Base-by-base conservation (phyloP, 2,888 invertebrate species). In the Dendrolimus houi region DNA sequence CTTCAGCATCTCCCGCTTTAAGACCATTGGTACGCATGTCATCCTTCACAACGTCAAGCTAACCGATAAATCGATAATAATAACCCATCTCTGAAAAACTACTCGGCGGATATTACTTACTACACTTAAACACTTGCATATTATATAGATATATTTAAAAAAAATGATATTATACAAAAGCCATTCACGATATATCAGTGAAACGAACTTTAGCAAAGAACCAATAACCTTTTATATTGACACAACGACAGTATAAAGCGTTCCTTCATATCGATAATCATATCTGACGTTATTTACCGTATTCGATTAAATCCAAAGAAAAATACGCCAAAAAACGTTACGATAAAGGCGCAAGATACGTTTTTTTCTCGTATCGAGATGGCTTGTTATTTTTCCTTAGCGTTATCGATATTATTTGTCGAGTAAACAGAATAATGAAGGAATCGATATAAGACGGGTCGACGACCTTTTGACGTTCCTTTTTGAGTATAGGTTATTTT, bases 331-430 rank as follows among this genome's bases (percentile, higher is more conserved):
- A 83, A 81, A 84, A 83, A 78, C 74, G 71, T 71, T 64, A 75
- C 72, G 80, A 85, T 82, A 84, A 85, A 62, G 58, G 60, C 63
- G 62, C 60, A 68, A 71, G 78, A 78, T 78, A 73, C 63, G 75
- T 62, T 57, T 52, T 57, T 68, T 69, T 67, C 82, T 81, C 71
- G 72, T 58, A 61, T 65, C 72, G 69, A 76, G 79, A 84, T 80
- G 83, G 81, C 47, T 82, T 82, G 79, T 78, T 83, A 79, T 83
- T 84, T 47, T 83, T 82, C 77, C 77, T 83, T 77, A 64, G 67
- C 70, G 77, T 79, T 86, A 87, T 84, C 85, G 68, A 83, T 73
- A 83, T 83, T 86, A 78, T 85, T 83, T 83, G 77, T 71, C 65
- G 69, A 64, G 76, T 73, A 82, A 84, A 83, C 69, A 82, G 55